Evolutionary conservation across 2,113 vertebrate genomes (phyloP), one percentile per base, ranked within the genome.

Genomic region (sheep (Ovis aries)): DNA sequence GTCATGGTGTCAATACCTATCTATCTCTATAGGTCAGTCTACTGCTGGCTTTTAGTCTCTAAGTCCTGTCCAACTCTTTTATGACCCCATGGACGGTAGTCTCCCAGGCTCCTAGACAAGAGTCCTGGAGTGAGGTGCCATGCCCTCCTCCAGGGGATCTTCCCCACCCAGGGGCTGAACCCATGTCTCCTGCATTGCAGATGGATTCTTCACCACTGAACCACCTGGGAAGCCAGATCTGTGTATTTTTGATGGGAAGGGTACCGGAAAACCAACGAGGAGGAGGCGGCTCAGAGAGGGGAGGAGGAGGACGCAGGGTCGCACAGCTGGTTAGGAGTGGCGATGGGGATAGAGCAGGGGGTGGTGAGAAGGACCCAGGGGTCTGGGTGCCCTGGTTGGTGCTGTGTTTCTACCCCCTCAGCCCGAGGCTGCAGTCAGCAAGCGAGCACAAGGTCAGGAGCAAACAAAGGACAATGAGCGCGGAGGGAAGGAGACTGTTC

Each of bases 1-100:
- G 27, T 43, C 55, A 23, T 8, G 5, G 21, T 55, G 13, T 55
- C 52, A 1, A 0, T 9, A 15, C 4, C 17, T 23, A 0, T 82
- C 10, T 10, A 2, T 81, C 1, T 6, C 2, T 31, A 3, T 6
- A 50, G 29, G 45, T 17, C 43, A 5, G 16, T 8, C 43, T 16
- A 5, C 15, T 8, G 5, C n/a, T 43, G 23, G 40, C 7, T 25
- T 40, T 77, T 27, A 36, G 17, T 0, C 64, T 7, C 71, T 7
- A 7, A 43, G 71, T 27, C 40, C 19, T 43, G 71, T 27, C 36
- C 40, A 43, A 3, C 36, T 43, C 36, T 43, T 71, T 12, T 74
- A 36, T 43, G 40, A 77, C 36, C 5, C 71, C 3, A 0, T 7
- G 71, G 40, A 77, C 6, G 0, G 36, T 14, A 27, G 12, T 43